phyloP scores from a whole-genome alignment of 2,113 vertebrate species.

The Pantherophis guttatus region DNA sequence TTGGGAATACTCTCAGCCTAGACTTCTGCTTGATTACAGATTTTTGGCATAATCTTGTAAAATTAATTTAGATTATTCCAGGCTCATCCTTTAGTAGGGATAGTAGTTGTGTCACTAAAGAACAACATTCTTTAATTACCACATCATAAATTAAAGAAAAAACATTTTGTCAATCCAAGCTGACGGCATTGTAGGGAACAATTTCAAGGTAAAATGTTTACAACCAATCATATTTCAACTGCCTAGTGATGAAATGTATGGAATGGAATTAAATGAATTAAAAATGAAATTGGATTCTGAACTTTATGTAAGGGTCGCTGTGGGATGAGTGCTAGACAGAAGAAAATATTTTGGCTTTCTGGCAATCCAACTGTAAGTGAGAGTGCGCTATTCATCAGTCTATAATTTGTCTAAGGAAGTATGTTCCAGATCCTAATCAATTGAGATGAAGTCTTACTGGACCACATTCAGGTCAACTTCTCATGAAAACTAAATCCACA shows the following conservation, averaged over 20 bases:
- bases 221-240: conserved; percentile 47
- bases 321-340: conserved; percentile 70
- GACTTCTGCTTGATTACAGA: not conserved
- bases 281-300: conserved; percentile 67
- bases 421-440: conserved; percentile 70
- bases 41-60: not conserved
- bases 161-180: conserved; percentile 47
- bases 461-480: conserved; percentile 59
- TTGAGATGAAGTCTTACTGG: conserved; percentile 68
- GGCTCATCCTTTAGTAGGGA: not conserved
- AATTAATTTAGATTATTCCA: not conserved
- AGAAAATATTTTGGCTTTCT: conserved; percentile 66
- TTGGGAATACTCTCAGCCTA: fast-evolving
- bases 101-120: not conserved
- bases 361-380: conserved; percentile 69
- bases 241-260: conserved; percentile 55
- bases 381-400: conserved; percentile 68
- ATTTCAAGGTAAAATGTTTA: conserved; percentile 49
- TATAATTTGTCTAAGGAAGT: conserved; percentile 69
- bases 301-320: conserved; percentile 70
- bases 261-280: conserved; percentile 62
- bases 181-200: conserved; percentile 49
- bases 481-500: conserved; percentile 67
- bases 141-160: conserved; percentile 25
- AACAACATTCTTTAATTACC: conserved; percentile 13